These are phyloP conservation scores for Heliothis peltigera DNA, from an alignment of 2,888 invertebrate species.

Conservation along the genomic window DNA sequence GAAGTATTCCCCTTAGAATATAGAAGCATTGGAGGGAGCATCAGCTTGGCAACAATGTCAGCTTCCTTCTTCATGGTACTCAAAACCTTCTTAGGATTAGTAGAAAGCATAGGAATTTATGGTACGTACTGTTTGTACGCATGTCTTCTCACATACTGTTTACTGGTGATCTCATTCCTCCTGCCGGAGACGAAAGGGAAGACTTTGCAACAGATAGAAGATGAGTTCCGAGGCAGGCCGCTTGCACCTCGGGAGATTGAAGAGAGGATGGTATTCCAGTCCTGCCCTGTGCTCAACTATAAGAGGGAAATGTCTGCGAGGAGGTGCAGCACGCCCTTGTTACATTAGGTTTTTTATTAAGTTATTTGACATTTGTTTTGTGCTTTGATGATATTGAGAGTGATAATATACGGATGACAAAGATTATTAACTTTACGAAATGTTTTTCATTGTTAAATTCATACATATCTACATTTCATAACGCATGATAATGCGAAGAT, in stretches of 20 bases:
- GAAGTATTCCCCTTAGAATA: conserved; percentile 91
- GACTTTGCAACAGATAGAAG: conserved; percentile 91
- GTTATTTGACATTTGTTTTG: conserved; percentile 39
- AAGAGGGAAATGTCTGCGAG: conserved; percentile 72
- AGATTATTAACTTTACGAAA: background rate
- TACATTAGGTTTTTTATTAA: conserved; percentile 56
- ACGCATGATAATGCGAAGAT: background rate
- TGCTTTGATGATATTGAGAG: conserved; percentile 20
- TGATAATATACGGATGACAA: conserved; percentile 38
- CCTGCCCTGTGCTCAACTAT: conserved; percentile 69
- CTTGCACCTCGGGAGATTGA: conserved; percentile 70
- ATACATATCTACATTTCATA: background rate
- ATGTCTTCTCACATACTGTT: conserved; percentile 84
- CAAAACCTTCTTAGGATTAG: conserved; percentile 90
- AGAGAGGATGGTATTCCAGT: conserved; percentile 70
- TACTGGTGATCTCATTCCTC: conserved; percentile 87
- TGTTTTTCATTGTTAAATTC: background rate
- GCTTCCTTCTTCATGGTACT: conserved; percentile 90
- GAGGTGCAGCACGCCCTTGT: conserved; percentile 67
- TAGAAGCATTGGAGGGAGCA: conserved; percentile 90
- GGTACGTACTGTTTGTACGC: conserved; percentile 90
- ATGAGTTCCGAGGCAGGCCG: conserved; percentile 81
- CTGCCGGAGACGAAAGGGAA: conserved; percentile 92
- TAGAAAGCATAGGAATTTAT: conserved; percentile 84
- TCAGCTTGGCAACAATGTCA: conserved; percentile 89